Conservation (phyloP, 2,113 vertebrate species). For the Chascanopsetta lugubris region DNA sequence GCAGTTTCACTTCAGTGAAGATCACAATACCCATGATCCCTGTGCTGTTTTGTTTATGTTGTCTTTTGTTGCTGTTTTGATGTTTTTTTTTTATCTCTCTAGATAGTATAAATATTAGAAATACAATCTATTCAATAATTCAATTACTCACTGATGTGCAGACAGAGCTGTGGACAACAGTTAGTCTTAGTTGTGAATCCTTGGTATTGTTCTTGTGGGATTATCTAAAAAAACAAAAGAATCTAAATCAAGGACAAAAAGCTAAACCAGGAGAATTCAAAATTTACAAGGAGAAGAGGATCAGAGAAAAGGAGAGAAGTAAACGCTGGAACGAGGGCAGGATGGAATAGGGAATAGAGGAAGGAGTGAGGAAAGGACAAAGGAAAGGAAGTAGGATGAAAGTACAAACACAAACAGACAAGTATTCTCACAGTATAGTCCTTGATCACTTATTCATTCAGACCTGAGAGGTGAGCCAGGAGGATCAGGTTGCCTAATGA, state of each 20-base stretch:
- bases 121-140: too few species aligned
- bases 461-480: slow-evolving; percentile 51
- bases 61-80: too few species aligned
- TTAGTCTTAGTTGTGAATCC: too few species aligned
- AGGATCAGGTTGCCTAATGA: slow-evolving; percentile 66
- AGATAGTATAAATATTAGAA: too few species aligned
- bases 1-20: too few species aligned
- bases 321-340: background rate
- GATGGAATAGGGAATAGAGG: background rate
- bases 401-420: slow-evolving; percentile 11
- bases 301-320: too few species aligned
- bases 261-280: background rate
- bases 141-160: too few species aligned
- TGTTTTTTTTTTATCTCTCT: too few species aligned
- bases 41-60: too few species aligned
- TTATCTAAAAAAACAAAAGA: background rate
- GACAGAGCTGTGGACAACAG: too few species aligned
- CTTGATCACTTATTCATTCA: slow-evolving; percentile 73
- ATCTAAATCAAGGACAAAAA: background rate
- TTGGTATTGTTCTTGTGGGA: too few species aligned
- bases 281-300: background rate
- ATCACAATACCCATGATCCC: too few species aligned
- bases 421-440: slow-evolving; percentile 14
- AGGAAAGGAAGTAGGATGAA: slow-evolving; percentile 5
- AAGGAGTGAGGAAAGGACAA: slow-evolving; percentile 17